Evolutionary conservation across 2,113 vertebrate genomes (phyloP).

Genomic region (Anarrhichthys ocellatus): DNA sequence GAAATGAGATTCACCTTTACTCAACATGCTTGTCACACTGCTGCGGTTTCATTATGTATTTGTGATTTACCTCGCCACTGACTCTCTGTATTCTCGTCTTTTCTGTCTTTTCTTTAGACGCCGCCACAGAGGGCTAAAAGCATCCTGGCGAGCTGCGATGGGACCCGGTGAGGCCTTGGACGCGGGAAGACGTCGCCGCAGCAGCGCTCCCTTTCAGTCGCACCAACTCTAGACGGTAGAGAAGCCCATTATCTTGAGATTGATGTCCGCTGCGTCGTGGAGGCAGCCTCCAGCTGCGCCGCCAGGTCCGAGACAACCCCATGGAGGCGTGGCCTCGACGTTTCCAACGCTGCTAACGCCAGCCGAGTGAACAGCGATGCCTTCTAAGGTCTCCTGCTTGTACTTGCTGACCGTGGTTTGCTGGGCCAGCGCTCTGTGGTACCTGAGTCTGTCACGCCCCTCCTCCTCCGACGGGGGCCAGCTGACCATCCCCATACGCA

Average conservation of each 20-base stretch:
- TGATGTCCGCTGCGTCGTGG: constrained; percentile 74
- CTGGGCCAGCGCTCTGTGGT: constrained; percentile 99
- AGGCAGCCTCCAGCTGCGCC: constrained; percentile 85
- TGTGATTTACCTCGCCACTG: constrained; percentile 26
- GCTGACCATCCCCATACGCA: constrained; percentile 85
- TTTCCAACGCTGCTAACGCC: constrained; percentile 55
- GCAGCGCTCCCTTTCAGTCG: constrained; percentile 26
- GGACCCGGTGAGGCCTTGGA: constrained; percentile 32
- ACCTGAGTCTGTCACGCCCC: constrained; percentile 93
- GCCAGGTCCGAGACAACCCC: constrained; percentile 63
- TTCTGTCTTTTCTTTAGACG: constrained; percentile 44
- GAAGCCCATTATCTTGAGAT: constrained; percentile 41
- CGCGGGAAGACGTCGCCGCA: constrained; percentile 32
- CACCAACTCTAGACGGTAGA: constrained; percentile 19
- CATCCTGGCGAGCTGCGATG: constrained; percentile 31
- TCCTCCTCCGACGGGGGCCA: constrained; percentile 91
- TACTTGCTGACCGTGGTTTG: constrained; percentile 97
- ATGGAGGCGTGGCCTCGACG: constrained; percentile 69
- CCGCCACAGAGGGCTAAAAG: constrained; percentile 22
- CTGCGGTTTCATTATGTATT: background rate
- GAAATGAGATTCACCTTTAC: constrained; percentile 7
- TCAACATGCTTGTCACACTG: constrained; percentile 27
- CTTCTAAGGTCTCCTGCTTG: constrained; percentile 97
- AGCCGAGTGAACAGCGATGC: constrained; percentile 87
- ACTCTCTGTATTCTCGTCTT: constrained; percentile 35